Evolutionary conservation across 2,888 invertebrate species (phyloP), one percentile per base, ranked within the genome.

Genomic region (Meiosimyza platycephala): DNA sequence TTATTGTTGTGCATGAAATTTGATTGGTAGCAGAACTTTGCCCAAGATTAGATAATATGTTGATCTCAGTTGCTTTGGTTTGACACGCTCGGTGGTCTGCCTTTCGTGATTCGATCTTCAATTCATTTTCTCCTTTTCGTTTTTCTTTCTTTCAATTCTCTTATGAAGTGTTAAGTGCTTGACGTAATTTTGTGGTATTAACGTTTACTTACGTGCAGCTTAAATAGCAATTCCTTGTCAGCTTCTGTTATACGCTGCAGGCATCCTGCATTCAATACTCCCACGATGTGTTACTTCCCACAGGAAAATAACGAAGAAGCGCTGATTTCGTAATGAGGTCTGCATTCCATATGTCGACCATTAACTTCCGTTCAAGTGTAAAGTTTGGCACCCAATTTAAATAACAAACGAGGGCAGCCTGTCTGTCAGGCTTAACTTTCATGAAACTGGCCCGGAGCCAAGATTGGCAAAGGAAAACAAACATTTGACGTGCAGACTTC

Each of bases 321-420:
- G 50, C n/a, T n/a, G 51, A 9, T 71, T 65, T 66, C 51, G 57
- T 48, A 54, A 60, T 28, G 57, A 48, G 48, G 51, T 33, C 51
- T 51, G 40, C 51, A 52, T 40, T 33, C 51, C 65, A 50, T 15
- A 28, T 18, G 40, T 48, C 76, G 79, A 74, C 80, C 78, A 83
- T 84, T 82, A 82, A 82, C 84, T 81, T 82, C 78, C 80, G 78
- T 78, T 80, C 78, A 78, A 78, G 79, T 80, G 80, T 78, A 77
- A 79, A 80, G 77, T 81, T 83, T 83, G 82, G 81, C 83, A 84
- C 84, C 80, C 82, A 82, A 83, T 83, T 79, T 78, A 78, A 66
- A 63, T 52, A 59, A 81, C 81, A 78, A 80, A 74, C 64, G 69
- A 77, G 77, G 74, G 62, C 73, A 16, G 63, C 40, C 57, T 69